Conservation (phyloP, 2,797 vertebrate genomes). For the Saxicola maurus region DNA sequence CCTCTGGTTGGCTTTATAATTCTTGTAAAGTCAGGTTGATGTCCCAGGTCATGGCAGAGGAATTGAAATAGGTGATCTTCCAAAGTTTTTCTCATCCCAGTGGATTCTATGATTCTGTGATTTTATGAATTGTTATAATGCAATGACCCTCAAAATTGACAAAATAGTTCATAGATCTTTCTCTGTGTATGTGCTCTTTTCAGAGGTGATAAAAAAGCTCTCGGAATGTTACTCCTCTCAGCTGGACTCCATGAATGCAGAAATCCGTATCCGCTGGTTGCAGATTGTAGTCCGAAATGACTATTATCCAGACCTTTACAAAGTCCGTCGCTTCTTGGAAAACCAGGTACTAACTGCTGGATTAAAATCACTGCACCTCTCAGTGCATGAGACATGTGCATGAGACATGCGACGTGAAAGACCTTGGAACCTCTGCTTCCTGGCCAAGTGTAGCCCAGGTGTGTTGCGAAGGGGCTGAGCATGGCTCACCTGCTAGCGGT, state of each 20-base stretch:
- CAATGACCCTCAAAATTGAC: not conserved
- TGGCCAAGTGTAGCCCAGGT: constrained; percentile 65
- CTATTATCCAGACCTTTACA: constrained; percentile 87
- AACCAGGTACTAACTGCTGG: constrained; percentile 80
- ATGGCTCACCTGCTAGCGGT: constrained; percentile 52
- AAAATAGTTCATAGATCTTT: not conserved
- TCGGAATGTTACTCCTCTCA: constrained; percentile 85
- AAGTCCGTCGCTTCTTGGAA: constrained; percentile 88
- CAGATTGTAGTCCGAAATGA: constrained; percentile 91
- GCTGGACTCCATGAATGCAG: constrained; percentile 88
- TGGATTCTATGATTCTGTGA: not conserved
- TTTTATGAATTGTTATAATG: not conserved
- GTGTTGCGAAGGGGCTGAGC: constrained; percentile 49
- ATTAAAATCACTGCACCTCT: constrained; percentile 57
- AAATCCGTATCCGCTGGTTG: constrained; percentile 93
- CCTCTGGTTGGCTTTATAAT: not conserved
- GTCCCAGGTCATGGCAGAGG: not conserved
- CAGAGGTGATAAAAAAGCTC: constrained; percentile 86
- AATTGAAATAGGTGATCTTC: not conserved
- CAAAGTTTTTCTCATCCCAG: not conserved
- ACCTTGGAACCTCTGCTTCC: constrained; percentile 61
- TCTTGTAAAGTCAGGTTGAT: not conserved
- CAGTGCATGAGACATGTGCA: constrained; percentile 59
- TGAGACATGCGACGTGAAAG: constrained; percentile 60
- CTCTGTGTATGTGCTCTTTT: not conserved